A percentile compares a stretch with the other conserved stretches of the same genome.
phyloP scores from a whole-genome alignment of 1,140 invertebrate species.

The Cyclargus thomasi region DNA sequence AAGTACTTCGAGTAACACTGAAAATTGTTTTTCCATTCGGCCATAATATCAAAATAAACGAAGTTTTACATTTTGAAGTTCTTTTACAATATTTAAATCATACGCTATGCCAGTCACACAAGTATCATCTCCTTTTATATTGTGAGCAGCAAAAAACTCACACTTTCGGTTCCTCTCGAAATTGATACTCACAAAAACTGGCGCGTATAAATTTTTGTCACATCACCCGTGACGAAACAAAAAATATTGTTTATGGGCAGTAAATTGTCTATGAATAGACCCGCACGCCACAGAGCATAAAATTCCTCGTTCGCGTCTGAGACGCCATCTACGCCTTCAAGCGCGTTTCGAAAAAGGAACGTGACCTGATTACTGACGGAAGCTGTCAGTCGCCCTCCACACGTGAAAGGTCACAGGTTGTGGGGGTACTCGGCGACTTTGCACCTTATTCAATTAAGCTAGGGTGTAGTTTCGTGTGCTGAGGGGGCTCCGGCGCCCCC shows the following conservation, averaged over 20 bases:
- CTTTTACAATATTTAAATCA: too few relatives aligned
- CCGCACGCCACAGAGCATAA: slow-evolving; percentile 35
- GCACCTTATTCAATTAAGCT: slow-evolving; percentile 28
- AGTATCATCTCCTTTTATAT: not conserved
- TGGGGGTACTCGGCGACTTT: slow-evolving; percentile 21
- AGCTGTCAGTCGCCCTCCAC: slow-evolving; percentile 57
- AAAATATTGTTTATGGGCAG: slow-evolving; percentile 28
- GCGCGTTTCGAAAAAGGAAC: slow-evolving; percentile 65
- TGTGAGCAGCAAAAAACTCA: not conserved
- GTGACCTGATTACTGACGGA: slow-evolving; percentile 72
- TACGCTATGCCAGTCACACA: not conserved
- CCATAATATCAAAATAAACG: too few relatives aligned
- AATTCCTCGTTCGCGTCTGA: slow-evolving; percentile 19
- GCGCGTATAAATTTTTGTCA: not conserved
- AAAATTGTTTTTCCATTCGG: too few relatives aligned
- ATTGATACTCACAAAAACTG: not conserved
- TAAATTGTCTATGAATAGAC: slow-evolving; percentile 38
- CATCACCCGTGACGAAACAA: not conserved
- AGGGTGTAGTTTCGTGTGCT: slow-evolving; percentile 30
- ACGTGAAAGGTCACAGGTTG: slow-evolving; percentile 51
- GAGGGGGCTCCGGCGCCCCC: slow-evolving; percentile 30
- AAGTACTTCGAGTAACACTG: too few relatives aligned
- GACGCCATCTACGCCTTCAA: slow-evolving; percentile 33
- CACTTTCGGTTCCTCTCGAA: not conserved
- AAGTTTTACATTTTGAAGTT: too few relatives aligned